A percentile compares a stretch with the other conserved stretches of the same genome.
Evolutionary conservation across 2,888 invertebrate species (phyloP).

Genomic region (Azorinus chamasolen): DNA sequence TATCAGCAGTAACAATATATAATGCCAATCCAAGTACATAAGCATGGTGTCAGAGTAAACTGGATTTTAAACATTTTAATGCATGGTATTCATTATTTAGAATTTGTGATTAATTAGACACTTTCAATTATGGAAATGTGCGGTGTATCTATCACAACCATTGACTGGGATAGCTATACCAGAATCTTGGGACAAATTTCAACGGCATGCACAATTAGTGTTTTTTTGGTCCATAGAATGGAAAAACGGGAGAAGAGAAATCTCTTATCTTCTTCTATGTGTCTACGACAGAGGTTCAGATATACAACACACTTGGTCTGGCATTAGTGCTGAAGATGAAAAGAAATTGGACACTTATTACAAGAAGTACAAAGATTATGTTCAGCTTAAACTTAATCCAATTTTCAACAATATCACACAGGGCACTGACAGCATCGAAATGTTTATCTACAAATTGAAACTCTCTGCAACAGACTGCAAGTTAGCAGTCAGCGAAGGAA

Average conservation of each 20-base stretch:
- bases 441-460: background rate
- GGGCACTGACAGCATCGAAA: constrained; percentile 1
- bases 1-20: no score
- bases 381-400: no score
- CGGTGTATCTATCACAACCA: no score
- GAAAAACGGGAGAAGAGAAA: constrained; percentile 1
- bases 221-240: constrained; percentile 1
- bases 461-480: background rate
- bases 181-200: constrained; percentile 7
- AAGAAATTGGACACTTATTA: constrained; percentile 8
- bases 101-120: no score
- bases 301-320: no score
- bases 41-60: no score
- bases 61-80: no score
- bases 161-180: no score
- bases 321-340: background rate
- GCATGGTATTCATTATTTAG: no score
- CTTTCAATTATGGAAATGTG: no score
- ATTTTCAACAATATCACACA: constrained; percentile 3
- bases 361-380: constrained; percentile 4
- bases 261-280: constrained; percentile 7
- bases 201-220: constrained; percentile 5
- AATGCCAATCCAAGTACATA: no score
- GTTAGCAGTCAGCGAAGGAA: background rate
- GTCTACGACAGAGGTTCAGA: constrained; percentile 3